phyloP scores from a whole-genome alignment of 2,113 vertebrate genomes.

The Micronycteris hirsuta region DNA sequence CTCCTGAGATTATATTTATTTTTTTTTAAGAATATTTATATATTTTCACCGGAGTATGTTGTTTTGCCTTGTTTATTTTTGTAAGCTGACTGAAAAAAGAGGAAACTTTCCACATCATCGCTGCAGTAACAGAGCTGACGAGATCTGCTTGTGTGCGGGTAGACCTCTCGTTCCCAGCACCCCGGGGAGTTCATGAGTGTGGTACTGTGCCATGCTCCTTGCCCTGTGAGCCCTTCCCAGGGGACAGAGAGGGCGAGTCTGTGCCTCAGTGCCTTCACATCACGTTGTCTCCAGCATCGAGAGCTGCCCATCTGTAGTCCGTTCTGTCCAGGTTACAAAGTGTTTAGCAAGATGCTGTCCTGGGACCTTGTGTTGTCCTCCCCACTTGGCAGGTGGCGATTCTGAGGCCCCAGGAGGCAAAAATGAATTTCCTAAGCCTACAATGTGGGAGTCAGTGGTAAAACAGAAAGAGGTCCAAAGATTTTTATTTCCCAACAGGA shows the following conservation, averaged over 20 bases:
- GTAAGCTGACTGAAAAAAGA: neutral
- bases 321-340: neutral
- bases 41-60: neutral
- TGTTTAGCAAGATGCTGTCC: neutral
- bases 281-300: neutral
- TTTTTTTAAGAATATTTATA: neutral
- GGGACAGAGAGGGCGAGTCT: neutral
- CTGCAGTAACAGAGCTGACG: neutral
- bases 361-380: neutral
- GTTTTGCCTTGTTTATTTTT: constrained; percentile 2
- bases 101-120: neutral
- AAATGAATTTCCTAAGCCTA: constrained; percentile 7
- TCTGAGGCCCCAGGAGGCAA: neutral
- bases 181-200: neutral
- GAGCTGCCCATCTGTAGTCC: neutral
- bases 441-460: neutral
- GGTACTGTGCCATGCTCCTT: neutral
- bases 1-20: neutral
- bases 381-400: neutral
- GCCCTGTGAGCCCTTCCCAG: neutral
- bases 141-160: neutral
- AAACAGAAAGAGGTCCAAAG: constrained; percentile 23
- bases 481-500: constrained; percentile 22
- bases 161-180: neutral
- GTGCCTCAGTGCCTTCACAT: neutral